Base-by-base conservation (phyloP, 2,797 vertebrate genomes). In the Fringilla coelebs region DNA sequence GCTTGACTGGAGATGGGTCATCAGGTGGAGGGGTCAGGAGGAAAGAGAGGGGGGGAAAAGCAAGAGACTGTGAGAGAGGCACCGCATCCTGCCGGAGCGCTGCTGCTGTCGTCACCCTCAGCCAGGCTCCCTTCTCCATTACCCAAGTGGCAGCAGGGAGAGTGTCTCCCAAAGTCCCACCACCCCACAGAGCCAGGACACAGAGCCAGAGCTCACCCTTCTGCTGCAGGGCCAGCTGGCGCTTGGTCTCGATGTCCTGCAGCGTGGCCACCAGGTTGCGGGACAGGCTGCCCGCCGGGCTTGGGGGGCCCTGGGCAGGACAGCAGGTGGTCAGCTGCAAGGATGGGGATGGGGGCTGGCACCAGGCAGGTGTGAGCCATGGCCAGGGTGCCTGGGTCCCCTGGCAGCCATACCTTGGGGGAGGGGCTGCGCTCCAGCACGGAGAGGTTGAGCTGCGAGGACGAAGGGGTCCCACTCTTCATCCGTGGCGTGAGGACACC, bases 221-320 rank as follows among this genome's bases (percentile, higher is more conserved):
- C 98, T 99, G 99, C 97, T 99, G 99, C 92, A 99, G 97, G 88
- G 99, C 99, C 73, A 99, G 98, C 97, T 99, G 99, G 65, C 99
- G 98, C 97, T 99, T 99, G 95, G 97, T 98, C 98, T 99, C 99
- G 1, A 99, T 99, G 98, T 99, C 99, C 97, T 99, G 99, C 96
- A 99, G 98, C 0, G 99, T 99, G 76, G 98, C 98, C 5, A 98
- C 98, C 96, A 99, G 98, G 97, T 98, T 99, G 76, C 99, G 98
- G 72, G 99, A 99, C 82, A 99, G 98, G 93, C 99, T 99, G 94
- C 98, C 98, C 0, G 98, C 98, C 17, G 98, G 98, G 89, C 98
- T 98, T 32, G 75, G 78, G 51, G 71, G 62, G 24, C 80, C 74
- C 80, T 70, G 78, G 36, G 52, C 72, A 46, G 70, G 82, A 87